A percentile compares a stretch with the other conserved stretches of the same genome.
Conservation (phyloP, 2,888 invertebrate genomes). For the Spodoptera picta region DNA sequence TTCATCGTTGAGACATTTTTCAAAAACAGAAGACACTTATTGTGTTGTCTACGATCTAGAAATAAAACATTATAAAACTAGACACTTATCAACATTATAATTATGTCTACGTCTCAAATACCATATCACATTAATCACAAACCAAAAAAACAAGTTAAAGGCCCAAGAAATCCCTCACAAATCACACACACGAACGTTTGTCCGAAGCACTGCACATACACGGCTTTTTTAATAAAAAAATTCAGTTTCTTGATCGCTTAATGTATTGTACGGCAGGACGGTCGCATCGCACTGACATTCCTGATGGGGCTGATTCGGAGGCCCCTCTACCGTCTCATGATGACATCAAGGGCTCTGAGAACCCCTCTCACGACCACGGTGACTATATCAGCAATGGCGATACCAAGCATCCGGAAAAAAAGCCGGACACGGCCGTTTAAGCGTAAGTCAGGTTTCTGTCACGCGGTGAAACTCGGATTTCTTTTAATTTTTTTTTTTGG, state of each 20-base stretch:
- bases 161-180: constrained; percentile 26
- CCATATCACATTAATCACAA: too few species aligned
- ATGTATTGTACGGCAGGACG: constrained; percentile 88
- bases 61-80: too few species aligned
- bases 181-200: constrained; percentile 20
- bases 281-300: constrained; percentile 89
- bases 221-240: constrained; percentile 40
- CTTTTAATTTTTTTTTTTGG: neutral
- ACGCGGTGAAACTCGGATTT: constrained; percentile 31
- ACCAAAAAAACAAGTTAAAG: constrained; percentile 13
- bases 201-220: constrained; percentile 41
- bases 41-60: too few species aligned
- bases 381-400: constrained; percentile 89
- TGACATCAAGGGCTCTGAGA: constrained; percentile 89
- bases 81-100: too few species aligned
- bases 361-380: constrained; percentile 89
- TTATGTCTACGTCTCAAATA: too few species aligned
- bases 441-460: constrained; percentile 62
- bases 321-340: constrained; percentile 89
- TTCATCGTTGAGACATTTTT: too few species aligned
- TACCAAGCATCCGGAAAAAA: constrained; percentile 85
- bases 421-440: constrained; percentile 87
- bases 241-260: constrained; percentile 86
- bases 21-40: too few species aligned
- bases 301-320: constrained; percentile 90